These are phyloP conservation scores for Corythaixoides concolor DNA, from an alignment of 2,113 vertebrate genomes.

Conservation along the genomic window DNA sequence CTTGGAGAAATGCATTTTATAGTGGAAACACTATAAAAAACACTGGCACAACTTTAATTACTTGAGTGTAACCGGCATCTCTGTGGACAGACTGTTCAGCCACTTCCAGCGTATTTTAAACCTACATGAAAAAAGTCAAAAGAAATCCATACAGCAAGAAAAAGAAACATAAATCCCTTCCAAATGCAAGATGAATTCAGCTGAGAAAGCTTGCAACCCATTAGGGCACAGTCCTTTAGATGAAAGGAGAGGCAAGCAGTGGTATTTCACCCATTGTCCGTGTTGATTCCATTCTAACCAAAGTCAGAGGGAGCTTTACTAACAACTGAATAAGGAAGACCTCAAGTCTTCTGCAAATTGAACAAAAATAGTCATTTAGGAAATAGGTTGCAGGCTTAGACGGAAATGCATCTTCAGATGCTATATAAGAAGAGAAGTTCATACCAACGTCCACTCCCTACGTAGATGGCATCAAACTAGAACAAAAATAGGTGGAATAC, in stretches of 20 bases:
- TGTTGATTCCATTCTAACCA: neutral
- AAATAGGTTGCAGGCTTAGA: neutral
- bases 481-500: neutral
- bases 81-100: neutral
- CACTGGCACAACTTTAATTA: slow-evolving; percentile 42
- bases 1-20: slow-evolving; percentile 7
- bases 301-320: neutral
- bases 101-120: slow-evolving; percentile 36
- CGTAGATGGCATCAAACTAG: neutral
- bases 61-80: neutral
- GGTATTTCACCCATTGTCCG: neutral
- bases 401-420: neutral
- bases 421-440: neutral
- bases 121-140: neutral
- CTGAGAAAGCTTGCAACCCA: neutral
- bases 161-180: slow-evolving; percentile 41
- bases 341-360: neutral
- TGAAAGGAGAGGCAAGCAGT: neutral
- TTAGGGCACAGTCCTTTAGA: neutral
- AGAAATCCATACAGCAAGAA: slow-evolving; percentile 39
- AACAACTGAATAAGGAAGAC: neutral
- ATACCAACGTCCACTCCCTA: neutral
- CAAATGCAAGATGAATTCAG: neutral
- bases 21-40: no score
- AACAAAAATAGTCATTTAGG: neutral